A percentile compares a stretch with the other conserved stretches of the same genome.
These are phyloP conservation scores for Aurelia sp. DNA, from an alignment of 30 jellyfish, hydroid and myxozoan species.

Conservation along the genomic window DNA sequence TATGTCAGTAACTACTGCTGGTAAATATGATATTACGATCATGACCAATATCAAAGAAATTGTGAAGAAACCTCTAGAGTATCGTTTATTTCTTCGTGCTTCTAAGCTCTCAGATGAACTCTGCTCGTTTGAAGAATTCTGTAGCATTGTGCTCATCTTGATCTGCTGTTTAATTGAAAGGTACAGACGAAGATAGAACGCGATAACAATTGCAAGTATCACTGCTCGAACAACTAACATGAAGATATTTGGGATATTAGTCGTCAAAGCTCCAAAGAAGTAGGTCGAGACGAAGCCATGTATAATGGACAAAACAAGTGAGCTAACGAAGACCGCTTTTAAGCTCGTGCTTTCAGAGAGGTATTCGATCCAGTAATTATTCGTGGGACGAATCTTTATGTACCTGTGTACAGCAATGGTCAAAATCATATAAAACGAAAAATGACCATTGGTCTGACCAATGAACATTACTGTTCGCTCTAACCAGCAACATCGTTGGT, in stretches of 20 bases:
- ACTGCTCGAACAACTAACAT: no score
- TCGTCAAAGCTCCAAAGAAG: constrained; percentile 33
- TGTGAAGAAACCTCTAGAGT: no score
- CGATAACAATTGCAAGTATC: no score
- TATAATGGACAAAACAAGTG: background rate
- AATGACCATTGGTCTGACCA: constrained; percentile 59
- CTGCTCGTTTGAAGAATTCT: no score
- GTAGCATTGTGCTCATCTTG: no score
- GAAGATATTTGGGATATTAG: constrained; percentile 13
- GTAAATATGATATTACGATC: no score
- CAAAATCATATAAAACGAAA: constrained; percentile 36
- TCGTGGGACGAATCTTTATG: constrained; percentile 1
- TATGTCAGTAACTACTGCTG: no score
- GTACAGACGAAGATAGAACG: no score
- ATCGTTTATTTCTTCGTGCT: no score
- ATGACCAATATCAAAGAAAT: no score
- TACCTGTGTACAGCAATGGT: constrained; percentile 48
- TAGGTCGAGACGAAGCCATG: constrained; percentile 54
- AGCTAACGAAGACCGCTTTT: background rate
- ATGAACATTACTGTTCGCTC: constrained; percentile 30
- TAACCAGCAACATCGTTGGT: constrained; percentile 61
- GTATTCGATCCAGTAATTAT: background rate
- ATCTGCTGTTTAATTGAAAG: no score
- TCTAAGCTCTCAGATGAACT: no score
- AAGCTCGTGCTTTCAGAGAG: constrained; percentile 3